Percentiles rank a stretch among this genome's conserved stretches.
phyloP scores from a whole-genome alignment of 2,797 vertebrate genomes.

The Liparis tanakae region DNA sequence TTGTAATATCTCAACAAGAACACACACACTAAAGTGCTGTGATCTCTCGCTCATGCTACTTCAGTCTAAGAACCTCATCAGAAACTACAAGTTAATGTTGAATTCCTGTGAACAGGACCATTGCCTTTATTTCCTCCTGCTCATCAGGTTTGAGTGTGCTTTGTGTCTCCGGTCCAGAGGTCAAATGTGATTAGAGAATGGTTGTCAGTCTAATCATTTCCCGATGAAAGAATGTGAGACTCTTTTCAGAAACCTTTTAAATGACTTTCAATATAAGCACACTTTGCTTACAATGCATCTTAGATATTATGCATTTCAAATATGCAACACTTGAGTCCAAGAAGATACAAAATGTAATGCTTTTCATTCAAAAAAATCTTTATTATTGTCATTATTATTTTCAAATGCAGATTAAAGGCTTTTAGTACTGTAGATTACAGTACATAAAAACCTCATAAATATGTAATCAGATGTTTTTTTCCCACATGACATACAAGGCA shows the following conservation, averaged over 20 bases:
- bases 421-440: constrained; percentile 16
- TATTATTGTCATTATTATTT: constrained; percentile 18
- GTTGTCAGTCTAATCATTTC: constrained; percentile 44
- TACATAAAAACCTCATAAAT: constrained; percentile 31
- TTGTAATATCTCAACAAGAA: constrained; percentile 2
- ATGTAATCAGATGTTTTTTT: neutral
- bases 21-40: neutral
- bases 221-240: constrained; percentile 45
- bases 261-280: neutral
- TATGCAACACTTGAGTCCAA: neutral
- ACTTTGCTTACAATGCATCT: neutral
- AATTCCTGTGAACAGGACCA: constrained; percentile 11
- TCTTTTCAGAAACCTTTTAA: constrained; percentile 21
- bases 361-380: constrained; percentile 52
- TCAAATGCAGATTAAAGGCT: constrained; percentile 26
- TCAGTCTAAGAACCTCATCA: neutral
- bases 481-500: constrained; percentile 43
- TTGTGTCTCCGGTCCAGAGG: constrained; percentile 65
- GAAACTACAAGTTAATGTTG: neutral
- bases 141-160: constrained; percentile 10
- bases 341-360: neutral
- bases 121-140: constrained; percentile 19
- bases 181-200: constrained; percentile 46
- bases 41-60: constrained; percentile 16
- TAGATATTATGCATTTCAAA: constrained; percentile 12